Conservation (phyloP, 2,113 vertebrate genomes). For the Carassius auratus region DNA sequence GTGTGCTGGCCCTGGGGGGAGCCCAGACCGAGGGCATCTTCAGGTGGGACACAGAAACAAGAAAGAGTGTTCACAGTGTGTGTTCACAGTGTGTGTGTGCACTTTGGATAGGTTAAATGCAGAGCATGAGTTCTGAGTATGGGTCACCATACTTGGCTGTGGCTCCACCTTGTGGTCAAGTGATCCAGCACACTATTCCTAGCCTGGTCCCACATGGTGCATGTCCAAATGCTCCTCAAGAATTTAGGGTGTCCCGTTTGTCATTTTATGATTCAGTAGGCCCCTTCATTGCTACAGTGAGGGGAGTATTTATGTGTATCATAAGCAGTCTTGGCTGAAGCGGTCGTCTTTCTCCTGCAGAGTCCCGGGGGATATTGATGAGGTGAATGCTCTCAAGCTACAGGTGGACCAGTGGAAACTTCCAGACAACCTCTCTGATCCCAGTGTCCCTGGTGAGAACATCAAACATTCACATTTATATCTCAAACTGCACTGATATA, state of each 20-base stretch:
- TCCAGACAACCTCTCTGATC: slow-evolving; percentile 76
- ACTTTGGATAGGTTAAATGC: too few relatives aligned
- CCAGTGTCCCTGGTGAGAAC: slow-evolving; percentile 78
- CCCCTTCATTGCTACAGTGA: not conserved
- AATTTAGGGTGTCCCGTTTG: not conserved
- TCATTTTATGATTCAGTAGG: not conserved
- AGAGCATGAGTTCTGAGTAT: too few relatives aligned
- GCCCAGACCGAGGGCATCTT: slow-evolving; percentile 82
- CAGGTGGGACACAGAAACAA: slow-evolving; percentile 69
- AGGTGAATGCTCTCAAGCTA: slow-evolving; percentile 81
- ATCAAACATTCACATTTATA: not conserved
- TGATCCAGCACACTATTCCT: not conserved
- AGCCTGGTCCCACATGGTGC: not conserved
- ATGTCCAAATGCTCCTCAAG: not conserved
- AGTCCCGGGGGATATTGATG: slow-evolving; percentile 84
- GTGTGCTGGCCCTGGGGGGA: slow-evolving; percentile 78
- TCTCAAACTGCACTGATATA: not conserved
- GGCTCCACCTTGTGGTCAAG: slow-evolving; percentile 17
- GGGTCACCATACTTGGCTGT: not conserved
- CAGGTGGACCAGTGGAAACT: slow-evolving; percentile 84
- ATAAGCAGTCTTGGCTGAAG: not conserved
- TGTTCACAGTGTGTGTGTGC: too few relatives aligned
- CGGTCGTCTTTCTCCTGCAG: slow-evolving; percentile 61
- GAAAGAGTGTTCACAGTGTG: too few relatives aligned
- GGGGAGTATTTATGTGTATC: not conserved